Conservation (phyloP, 1,140 invertebrate genomes). For the Rhizoglyphus robini region DNA sequence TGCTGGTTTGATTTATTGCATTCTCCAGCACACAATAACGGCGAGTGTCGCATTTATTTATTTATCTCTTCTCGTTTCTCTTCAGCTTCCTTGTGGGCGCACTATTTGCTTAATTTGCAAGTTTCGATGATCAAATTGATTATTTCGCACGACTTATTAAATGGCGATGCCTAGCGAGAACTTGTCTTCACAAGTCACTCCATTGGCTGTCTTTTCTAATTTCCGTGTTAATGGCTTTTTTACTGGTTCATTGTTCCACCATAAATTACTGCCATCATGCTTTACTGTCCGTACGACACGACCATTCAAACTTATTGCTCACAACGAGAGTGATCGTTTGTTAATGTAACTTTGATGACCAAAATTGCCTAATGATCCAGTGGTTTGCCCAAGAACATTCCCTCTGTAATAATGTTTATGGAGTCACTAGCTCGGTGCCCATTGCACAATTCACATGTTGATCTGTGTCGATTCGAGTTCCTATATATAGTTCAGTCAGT, state of each 20-base stretch:
- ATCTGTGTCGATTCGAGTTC: no score
- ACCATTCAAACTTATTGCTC: no score
- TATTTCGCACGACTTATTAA: not conserved
- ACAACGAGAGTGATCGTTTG: no score
- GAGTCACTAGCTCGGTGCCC: no score
- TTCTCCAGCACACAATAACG: not conserved
- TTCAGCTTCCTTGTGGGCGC: not conserved
- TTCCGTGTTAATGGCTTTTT: not conserved
- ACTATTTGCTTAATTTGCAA: not conserved
- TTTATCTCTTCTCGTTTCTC: not conserved
- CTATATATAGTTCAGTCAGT: no score
- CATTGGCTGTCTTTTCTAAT: not conserved
- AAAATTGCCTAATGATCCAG: no score
- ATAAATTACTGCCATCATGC: not conserved
- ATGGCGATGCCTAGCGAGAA: not conserved
- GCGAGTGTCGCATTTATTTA: not conserved
- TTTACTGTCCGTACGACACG: no score
- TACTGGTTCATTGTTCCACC: not conserved
- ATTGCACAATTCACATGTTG: no score
- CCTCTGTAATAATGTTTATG: no score
- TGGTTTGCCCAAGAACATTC: no score
- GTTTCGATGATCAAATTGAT: not conserved
- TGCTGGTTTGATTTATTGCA: constrained; percentile 8
- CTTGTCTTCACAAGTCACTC: not conserved
- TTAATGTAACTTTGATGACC: no score